Conservation (phyloP, 2,888 invertebrate genomes). For the Pachydiplax longipennis region DNA sequence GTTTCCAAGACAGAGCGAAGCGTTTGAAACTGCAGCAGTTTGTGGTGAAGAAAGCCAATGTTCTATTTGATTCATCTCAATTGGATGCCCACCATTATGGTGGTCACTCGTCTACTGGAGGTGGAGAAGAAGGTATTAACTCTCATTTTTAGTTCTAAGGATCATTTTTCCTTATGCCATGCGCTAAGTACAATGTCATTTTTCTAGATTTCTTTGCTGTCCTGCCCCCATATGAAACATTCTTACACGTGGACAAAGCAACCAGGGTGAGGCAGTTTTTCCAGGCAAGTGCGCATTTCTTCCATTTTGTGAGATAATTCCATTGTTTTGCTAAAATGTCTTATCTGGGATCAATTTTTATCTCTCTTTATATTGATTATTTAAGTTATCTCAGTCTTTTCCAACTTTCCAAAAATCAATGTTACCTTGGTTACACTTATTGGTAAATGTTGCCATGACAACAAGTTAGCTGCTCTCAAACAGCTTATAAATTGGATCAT, state of each 20-base stretch:
- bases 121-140: constrained; percentile 67
- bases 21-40: constrained; percentile 86
- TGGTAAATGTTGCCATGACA: too few species aligned
- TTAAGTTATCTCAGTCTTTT: too few species aligned
- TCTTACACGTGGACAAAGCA: constrained; percentile 79
- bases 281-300: constrained; percentile 66
- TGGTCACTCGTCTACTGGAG: constrained; percentile 63
- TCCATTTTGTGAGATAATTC: too few species aligned
- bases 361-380: too few species aligned
- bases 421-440: too few species aligned
- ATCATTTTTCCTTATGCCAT: background rate
- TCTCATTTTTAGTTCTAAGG: background rate
- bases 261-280: constrained; percentile 81
- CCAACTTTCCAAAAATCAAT: too few species aligned
- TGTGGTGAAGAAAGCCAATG: constrained; percentile 82
- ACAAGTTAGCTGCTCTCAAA: too few species aligned
- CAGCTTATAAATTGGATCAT: too few species aligned
- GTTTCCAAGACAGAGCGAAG: constrained; percentile 83
- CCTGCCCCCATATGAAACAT: constrained; percentile 88
- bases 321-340: too few species aligned
- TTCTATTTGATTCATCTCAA: constrained; percentile 70
- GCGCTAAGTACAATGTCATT: background rate
- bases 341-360: too few species aligned
- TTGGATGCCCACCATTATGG: constrained; percentile 58
- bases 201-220: constrained; percentile 76